A percentile compares a stretch with the other conserved stretches of the same genome.
These are phyloP conservation scores for Zeus faber DNA, from an alignment of 2,113 vertebrate genomes.

Conservation along the genomic window DNA sequence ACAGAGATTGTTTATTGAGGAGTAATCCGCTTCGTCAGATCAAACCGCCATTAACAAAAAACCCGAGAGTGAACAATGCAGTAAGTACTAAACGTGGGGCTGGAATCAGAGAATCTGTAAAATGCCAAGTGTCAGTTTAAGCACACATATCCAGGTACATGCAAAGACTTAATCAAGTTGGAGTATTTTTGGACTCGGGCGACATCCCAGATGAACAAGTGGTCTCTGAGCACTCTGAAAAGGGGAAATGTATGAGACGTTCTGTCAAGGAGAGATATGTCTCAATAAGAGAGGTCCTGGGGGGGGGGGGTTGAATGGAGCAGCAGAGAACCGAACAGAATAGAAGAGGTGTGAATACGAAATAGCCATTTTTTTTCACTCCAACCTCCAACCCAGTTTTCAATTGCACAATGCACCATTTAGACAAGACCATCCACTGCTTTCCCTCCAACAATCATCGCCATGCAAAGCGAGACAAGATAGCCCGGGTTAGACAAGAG, in stretches of 20 bases:
- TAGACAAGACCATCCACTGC: slow-evolving; percentile 28
- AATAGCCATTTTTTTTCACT: neutral
- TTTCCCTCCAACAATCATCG: slow-evolving; percentile 43
- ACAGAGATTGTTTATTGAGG: slow-evolving; percentile 67
- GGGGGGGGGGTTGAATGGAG: slow-evolving; percentile 10
- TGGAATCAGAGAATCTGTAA: slow-evolving; percentile 54
- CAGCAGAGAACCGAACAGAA: slow-evolving; percentile 21
- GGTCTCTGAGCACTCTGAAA: slow-evolving; percentile 56
- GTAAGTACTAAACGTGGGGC: slow-evolving; percentile 55
- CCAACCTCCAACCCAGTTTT: neutral
- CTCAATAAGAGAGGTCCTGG: slow-evolving; percentile 54
- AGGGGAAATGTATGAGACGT: slow-evolving; percentile 53
- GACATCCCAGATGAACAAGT: slow-evolving; percentile 57
- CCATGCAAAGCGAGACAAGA: slow-evolving; percentile 47
- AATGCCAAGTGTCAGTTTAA: slow-evolving; percentile 58
- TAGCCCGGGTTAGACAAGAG: slow-evolving; percentile 57
- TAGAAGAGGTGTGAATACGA: neutral
- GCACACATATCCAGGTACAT: slow-evolving; percentile 66
- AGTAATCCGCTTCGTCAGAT: slow-evolving; percentile 57
- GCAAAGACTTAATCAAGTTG: slow-evolving; percentile 67
- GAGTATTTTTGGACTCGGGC: slow-evolving; percentile 63
- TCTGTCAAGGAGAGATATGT: slow-evolving; percentile 60
- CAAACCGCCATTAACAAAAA: slow-evolving; percentile 59
- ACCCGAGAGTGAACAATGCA: slow-evolving; percentile 29
- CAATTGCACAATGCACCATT: slow-evolving; percentile 28